These are phyloP conservation scores for Tiliacea aurago DNA, from an alignment of 2,888 invertebrate genomes.

Conservation along the genomic window DNA sequence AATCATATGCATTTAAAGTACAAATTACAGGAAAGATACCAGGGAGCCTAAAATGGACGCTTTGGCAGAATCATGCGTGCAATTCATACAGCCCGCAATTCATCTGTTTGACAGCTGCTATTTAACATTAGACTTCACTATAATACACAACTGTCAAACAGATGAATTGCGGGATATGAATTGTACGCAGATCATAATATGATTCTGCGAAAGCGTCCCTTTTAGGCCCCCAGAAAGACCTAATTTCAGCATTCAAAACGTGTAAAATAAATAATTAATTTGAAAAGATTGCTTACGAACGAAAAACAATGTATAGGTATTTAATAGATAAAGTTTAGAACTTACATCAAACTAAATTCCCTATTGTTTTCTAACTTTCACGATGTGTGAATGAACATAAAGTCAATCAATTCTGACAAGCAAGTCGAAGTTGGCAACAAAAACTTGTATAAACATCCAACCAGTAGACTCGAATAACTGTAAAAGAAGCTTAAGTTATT, in stretches of 20 bases:
- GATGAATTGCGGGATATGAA: no score
- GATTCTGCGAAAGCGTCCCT: no score
- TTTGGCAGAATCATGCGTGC: no score
- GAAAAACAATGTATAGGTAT: slow-evolving; percentile 5
- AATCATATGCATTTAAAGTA: neutral
- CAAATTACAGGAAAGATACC: slow-evolving; percentile 8
- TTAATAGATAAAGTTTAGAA: slow-evolving; percentile 1
- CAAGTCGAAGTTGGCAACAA: slow-evolving; percentile 26
- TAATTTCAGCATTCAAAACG: slow-evolving; percentile 8
- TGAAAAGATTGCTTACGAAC: slow-evolving; percentile 13
- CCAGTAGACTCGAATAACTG: slow-evolving; percentile 24
- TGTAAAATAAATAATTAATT: slow-evolving; percentile 12
- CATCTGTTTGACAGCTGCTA: no score
- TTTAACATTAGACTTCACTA: no score
- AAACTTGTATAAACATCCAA: slow-evolving; percentile 30
- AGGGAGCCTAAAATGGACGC: no score
- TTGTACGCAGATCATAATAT: no score
- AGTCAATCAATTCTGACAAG: slow-evolving; percentile 27
- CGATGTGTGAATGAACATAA: slow-evolving; percentile 32
- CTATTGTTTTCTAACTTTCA: slow-evolving; percentile 13
- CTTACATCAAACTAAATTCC: slow-evolving; percentile 18
- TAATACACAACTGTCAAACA: no score
- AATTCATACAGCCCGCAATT: no score
- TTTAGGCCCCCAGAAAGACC: neutral
- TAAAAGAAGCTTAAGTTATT: slow-evolving; percentile 38